Conservation (phyloP, 2,797 vertebrate species). For the Argya squamiceps region DNA sequence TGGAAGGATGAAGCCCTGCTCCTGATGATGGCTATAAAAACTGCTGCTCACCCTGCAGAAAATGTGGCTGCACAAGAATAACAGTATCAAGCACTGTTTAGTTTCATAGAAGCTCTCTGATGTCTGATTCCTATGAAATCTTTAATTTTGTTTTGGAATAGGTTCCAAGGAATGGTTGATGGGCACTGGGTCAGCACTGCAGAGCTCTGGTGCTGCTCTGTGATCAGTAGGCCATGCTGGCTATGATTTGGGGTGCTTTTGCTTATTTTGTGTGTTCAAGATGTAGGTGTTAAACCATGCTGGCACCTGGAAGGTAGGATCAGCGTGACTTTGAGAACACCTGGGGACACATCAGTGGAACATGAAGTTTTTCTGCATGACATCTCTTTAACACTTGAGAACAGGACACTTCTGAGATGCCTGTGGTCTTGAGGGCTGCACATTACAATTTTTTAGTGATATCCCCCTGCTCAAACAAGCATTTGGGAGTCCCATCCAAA, state of each 20-base stretch:
- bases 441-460: neutral
- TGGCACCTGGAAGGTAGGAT: neutral
- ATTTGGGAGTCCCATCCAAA: neutral
- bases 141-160: neutral
- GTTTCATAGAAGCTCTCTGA: neutral
- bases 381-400: neutral
- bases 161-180: neutral
- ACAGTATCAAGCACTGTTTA: neutral
- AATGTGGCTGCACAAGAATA: neutral
- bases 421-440: neutral
- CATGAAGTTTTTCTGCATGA: neutral
- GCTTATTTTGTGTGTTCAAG: accelerated
- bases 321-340: neutral
- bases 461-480: neutral
- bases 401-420: neutral
- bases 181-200: neutral
- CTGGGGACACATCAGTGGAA: neutral
- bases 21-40: neutral
- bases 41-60: neutral
- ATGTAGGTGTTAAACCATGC: neutral
- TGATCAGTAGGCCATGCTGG: neutral
- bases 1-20: neutral
- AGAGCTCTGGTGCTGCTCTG: neutral
- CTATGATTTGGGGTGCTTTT: neutral
- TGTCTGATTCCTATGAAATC: neutral